Evolutionary conservation across 2,113 vertebrate species (phyloP), one percentile per base, ranked within the genome.

Genomic region (Ammodytes marinus): DNA sequence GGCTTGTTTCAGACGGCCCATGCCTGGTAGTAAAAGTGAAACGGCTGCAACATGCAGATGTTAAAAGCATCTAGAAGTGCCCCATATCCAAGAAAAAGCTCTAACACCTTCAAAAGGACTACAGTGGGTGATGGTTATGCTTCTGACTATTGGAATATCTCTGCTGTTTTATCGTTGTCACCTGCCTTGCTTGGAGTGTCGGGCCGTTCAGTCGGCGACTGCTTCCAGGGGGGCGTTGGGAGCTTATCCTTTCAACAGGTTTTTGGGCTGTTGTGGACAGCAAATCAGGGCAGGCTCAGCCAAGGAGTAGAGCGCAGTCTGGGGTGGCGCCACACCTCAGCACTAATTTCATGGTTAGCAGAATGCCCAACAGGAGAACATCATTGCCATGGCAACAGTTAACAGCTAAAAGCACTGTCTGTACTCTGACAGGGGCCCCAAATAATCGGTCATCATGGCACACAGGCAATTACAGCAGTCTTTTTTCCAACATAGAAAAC

Each of bases 341-440:
- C 90, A 88, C 91, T 95, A 95, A 96, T 95, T 95, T 95, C 93
- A 95, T 94, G 94, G 92, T 92, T 93, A 94, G 94, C 91, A 91
- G 93, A 93, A 90, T 46, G 84, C 93, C 91, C 93, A 77, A 92
- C 92, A 91, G 85, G 92, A 94, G 94, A 54, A 90, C 87, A 50
- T 75, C 76, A 92, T 95, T 83, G 88, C 93, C 93, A 95, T 94
- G 92, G 94, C 78, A 94, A 94, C 92, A 67, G 91, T 86, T 90
- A 92, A 92, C 91, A 91, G 91, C 86, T 86, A 88, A 82, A 92
- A 91, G 89, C 88, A 88, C 86, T 82, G 91, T 93, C 89, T 89
- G 85, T 90, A 91, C 84, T 93, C 91, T 91, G 88, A 88, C 88
- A 88, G 89, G 86, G 88, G 85, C 86, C 84, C 80, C 81, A 73